Evolutionary conservation across 2,113 vertebrate species (phyloP), one percentile per base, ranked within the genome.

Genomic region (Nothoprocta perdicaria): DNA sequence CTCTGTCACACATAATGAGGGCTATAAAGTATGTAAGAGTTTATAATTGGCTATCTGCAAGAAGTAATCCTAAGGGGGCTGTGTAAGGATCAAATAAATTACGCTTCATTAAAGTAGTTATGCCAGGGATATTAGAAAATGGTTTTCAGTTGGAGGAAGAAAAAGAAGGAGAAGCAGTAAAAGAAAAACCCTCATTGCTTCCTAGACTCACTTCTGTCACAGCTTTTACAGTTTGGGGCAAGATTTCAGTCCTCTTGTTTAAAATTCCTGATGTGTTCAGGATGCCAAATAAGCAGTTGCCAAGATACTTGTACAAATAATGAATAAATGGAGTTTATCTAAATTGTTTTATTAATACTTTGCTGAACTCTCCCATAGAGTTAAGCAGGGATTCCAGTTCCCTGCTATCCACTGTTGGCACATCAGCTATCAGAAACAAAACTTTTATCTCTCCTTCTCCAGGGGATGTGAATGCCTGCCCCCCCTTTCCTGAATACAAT

Each of bases 1-100:
- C 94, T 96, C 95, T 91, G 86, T 96, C 91, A 94, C 69, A 90
- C 88, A 27, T 94, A 95, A 96, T 95, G 91, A 97, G 77, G 80
- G 63, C 50, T 81, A 93, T 81, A 88, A 96, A 95, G 93, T 94
- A 93, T 93, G 92, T 94, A 86, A 93, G 89, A 95, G 88, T 97
- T 96, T 97, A 62, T 96, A 96, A 96, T 96, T 95, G 94, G 63
- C 92, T 94, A 46, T 94, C 83, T 93, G 63, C 80, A 95, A 89
- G 72, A 89, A 92, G 57, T 82, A 95, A 92, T 96, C 95, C 93
- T 93, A 38, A 84, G 94, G 91, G 92, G 80, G 45, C 65, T 88
- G n/a, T 94, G 65, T 89, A 95, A 95, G 79, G 83, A 96, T 94
- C 88, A 95, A 95, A 97, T 96, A 95, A 97, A 96, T 97, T 95